phyloP scores from a whole-genome alignment of 35 echinoderm and acorn worm species.

The Apostichopus parvimensis region DNA sequence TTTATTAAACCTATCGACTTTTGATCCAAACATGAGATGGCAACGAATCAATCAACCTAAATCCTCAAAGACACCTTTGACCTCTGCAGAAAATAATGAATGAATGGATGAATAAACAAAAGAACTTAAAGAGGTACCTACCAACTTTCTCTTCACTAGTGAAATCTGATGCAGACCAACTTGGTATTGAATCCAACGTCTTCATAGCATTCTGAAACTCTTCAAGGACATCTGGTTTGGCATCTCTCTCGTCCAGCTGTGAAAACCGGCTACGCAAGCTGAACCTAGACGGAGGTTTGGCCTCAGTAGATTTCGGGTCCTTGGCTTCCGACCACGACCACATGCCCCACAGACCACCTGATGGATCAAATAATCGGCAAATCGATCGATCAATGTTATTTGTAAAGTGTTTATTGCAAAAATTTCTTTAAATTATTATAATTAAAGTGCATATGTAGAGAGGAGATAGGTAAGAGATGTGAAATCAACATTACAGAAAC shows the following conservation, averaged over 20 bases:
- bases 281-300: conserved; percentile 16
- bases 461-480: no score
- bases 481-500: no score
- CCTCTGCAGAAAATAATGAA: no score
- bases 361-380: background rate
- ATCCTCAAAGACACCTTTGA: no score
- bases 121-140: background rate
- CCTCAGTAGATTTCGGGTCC: background rate
- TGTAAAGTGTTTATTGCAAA: no score
- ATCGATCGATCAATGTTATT: no score
- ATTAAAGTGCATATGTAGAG: no score
- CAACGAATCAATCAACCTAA: no score
- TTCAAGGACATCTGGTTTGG: conserved; percentile 75
- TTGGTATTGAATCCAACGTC: background rate
- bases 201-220: conserved; percentile 77
- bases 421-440: no score
- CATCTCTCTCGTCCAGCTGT: conserved; percentile 52
- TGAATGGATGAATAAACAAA: no score
- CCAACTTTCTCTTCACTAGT: conserved; percentile 29
- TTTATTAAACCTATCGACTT: no score
- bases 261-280: conserved; percentile 55
- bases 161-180: conserved; percentile 6
- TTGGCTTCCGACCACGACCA: conserved; percentile 42
- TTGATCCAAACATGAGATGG: no score
- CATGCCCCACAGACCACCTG: conserved; percentile 40